Evolutionary conservation across 30 jellyfish, hydroid and myxozoan species (phyloP).

Genomic region (Aurelia aurita): DNA sequence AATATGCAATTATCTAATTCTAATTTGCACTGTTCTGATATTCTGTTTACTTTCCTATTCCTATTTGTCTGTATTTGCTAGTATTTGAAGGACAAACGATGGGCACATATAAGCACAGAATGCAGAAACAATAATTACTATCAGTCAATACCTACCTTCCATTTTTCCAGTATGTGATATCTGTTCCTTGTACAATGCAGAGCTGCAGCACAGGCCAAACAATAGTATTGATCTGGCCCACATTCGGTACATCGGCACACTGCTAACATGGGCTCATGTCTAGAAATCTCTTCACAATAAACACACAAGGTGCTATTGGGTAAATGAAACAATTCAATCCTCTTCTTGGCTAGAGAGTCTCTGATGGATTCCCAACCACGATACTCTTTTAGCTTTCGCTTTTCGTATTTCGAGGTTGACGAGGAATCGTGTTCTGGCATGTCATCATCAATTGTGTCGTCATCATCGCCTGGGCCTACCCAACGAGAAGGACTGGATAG

Average conservation of each 20-base stretch:
- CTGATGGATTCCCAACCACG: slow-evolving; percentile 25
- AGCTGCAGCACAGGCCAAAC: slow-evolving; percentile 21
- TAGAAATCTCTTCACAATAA: slow-evolving; percentile 5
- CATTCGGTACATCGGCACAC: slow-evolving; percentile 25
- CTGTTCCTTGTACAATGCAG: slow-evolving; percentile 8
- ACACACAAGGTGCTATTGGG: neutral
- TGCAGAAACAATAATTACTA: neutral
- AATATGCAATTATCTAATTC: no score
- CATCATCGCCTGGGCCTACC: no score
- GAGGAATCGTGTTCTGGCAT: no score
- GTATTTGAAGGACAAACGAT: no score
- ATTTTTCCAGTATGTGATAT: slow-evolving; percentile 23
- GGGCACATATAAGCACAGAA: no score
- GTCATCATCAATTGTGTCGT: no score
- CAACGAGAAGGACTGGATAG: no score
- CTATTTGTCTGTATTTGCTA: no score
- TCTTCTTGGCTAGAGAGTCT: slow-evolving; percentile 11
- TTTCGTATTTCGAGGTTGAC: no score
- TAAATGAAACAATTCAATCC: neutral
- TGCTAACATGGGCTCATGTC: slow-evolving; percentile 20
- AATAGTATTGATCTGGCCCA: slow-evolving; percentile 20
- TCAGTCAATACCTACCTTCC: slow-evolving; percentile 1
- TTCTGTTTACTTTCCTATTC: no score
- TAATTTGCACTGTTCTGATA: no score
- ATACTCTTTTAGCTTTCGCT: slow-evolving; percentile 6